Evolutionary conservation across 2,797 vertebrate genomes (phyloP), one percentile per base, ranked within the genome.

Genomic region (Triplophysa yarkandensis): DNA sequence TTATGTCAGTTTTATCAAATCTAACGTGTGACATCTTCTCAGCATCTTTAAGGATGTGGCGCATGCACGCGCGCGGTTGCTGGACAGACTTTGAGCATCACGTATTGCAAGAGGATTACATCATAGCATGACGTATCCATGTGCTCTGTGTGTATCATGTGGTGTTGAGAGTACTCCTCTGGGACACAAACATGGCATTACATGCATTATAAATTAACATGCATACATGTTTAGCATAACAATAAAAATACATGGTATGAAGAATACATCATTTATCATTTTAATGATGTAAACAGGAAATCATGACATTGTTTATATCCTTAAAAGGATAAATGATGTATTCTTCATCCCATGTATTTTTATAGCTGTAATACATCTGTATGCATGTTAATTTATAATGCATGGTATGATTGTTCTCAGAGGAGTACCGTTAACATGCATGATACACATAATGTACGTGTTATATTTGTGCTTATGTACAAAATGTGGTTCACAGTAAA

Each of bases 61-160:
- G 41, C 64, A 43, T 13, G 36, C 13, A 30, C 39, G 43, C 21
- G 25, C 34, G n/a, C 9, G 46, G 2, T 19, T 13, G 30, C 27
- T 27, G 19, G 21, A 34, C 72, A 55, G 46, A 57, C 52, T 19
- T 6, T 23, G 27, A 44, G 48, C 71, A 50, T 71, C 27, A 41
- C 23, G 5, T 61, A 67, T 83, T 83, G 78, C 82, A 27, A 9
- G 4, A 21, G 64, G 64, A 69, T 83, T 83, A 80, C 82, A 80
- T 83, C 82, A 83, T 74, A 55, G 60, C 58, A 55, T 76, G 68
- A 72, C 67, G 57, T 58, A 62, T 48, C 44, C 68, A 17, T 3
- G 41, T 41, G 74, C 50, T 41, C 32, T 46, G 57, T 48, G 27
- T 60, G 32, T 10, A 8, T 39, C 44, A 4, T 71, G 41, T 43